Conservation (phyloP, 2,797 vertebrate genomes). For the Fistularia commersonii region DNA sequence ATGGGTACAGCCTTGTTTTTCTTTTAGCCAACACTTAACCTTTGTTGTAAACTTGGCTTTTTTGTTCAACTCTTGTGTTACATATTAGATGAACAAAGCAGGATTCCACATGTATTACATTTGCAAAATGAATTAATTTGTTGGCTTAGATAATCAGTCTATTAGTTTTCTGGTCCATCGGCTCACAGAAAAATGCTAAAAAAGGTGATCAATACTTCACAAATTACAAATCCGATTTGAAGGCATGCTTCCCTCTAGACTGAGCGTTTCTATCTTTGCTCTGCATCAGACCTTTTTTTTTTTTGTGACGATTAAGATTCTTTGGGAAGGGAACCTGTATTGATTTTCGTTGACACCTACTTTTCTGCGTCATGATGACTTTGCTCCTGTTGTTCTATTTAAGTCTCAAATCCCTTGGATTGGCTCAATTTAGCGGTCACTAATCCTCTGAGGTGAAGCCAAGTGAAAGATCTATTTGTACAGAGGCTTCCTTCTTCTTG, state of each 20-base stretch:
- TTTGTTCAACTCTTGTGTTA: too few relatives aligned
- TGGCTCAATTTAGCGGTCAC: slow-evolving; percentile 41
- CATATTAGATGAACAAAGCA: too few relatives aligned
- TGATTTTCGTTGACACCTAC: slow-evolving; percentile 40
- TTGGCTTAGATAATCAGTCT: too few relatives aligned
- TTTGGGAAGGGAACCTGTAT: slow-evolving; percentile 14
- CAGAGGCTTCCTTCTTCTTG: not conserved
- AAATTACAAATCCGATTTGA: slow-evolving; percentile 15
- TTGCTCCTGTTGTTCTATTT: slow-evolving; percentile 28
- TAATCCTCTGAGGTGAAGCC: slow-evolving; percentile 40
- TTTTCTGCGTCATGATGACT: slow-evolving; percentile 34
- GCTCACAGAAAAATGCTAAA: too few relatives aligned
- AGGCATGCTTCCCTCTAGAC: slow-evolving; percentile 4
- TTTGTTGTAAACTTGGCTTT: too few relatives aligned
- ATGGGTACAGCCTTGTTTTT: too few relatives aligned
- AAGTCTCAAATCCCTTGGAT: slow-evolving; percentile 40
- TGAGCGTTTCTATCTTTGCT: slow-evolving; percentile 15
- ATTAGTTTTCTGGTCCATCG: too few relatives aligned
- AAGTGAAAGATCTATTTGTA: slow-evolving; percentile 16
- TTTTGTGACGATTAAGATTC: slow-evolving; percentile 36
- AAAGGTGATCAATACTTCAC: too few relatives aligned
- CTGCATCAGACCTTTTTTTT: slow-evolving; percentile 18
- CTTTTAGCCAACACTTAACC: too few relatives aligned
- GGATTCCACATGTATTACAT: too few relatives aligned
- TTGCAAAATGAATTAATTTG: too few relatives aligned